Conservation (phyloP, 2,797 vertebrate genomes). For the Clarias fuscus region DNA sequence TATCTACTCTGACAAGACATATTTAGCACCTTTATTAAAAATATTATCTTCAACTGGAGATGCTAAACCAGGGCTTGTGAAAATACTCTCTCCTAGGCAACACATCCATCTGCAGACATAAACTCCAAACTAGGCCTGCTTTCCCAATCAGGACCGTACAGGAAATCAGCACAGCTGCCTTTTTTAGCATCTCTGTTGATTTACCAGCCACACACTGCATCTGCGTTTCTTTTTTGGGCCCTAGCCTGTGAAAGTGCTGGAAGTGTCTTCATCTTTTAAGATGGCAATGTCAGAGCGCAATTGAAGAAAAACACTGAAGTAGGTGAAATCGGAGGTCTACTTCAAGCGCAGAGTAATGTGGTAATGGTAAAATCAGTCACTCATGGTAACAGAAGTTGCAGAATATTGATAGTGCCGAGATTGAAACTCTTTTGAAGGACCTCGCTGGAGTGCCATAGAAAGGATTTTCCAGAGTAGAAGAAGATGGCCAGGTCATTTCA, state of each 20-base stretch:
- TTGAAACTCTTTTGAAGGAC: not conserved
- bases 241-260: constrained; percentile 6
- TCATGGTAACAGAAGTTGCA: not conserved
- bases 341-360: not conserved
- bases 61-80: not conserved
- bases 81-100: constrained; percentile 3
- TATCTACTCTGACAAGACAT: not conserved
- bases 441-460: not conserved
- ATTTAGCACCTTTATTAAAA: not conserved
- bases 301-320: constrained; percentile 14
- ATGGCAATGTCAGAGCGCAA: not conserved
- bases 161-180: constrained; percentile 38
- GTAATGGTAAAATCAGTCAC: not conserved
- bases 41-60: not conserved
- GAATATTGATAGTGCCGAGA: not conserved
- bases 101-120: constrained; percentile 15
- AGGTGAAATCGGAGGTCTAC: constrained; percentile 22
- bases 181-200: constrained; percentile 41
- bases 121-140: constrained; percentile 44
- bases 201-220: constrained; percentile 32
- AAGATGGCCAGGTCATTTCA: too few species aligned
- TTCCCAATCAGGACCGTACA: constrained; percentile 52
- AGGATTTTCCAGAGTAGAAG: not conserved
- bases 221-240: constrained; percentile 41
- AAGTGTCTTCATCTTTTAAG: constrained; percentile 23